Conservation (phyloP, 2,113 vertebrate species). For the Arvicanthis niloticus region DNA sequence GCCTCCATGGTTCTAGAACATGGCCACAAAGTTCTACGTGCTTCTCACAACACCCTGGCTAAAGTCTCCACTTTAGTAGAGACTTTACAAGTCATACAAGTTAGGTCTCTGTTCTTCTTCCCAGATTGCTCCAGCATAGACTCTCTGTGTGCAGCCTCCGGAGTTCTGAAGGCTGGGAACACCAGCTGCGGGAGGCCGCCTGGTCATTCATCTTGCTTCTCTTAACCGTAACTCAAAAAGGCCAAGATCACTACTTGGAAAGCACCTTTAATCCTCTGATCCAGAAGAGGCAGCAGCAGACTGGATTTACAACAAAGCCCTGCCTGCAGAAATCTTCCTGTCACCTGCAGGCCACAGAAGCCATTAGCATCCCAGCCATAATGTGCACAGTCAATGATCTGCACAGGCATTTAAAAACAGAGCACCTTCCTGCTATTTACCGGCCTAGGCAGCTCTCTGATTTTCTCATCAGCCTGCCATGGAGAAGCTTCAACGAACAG, state of each 20-base stretch:
- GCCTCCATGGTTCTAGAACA: background rate
- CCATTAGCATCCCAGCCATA: conserved; percentile 48
- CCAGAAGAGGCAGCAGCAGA: conserved; percentile 52
- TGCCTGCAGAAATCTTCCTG: conserved; percentile 82
- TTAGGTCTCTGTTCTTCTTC: background rate
- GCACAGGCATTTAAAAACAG: conserved; percentile 59
- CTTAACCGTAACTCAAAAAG: conserved; percentile 76
- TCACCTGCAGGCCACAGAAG: conserved; percentile 74
- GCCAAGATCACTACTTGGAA: conserved; percentile 65
- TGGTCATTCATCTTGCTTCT: conserved; percentile 75
- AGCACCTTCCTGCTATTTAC: conserved; percentile 69
- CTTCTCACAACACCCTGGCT: background rate
- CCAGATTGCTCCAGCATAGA: background rate
- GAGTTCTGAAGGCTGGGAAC: conserved; percentile 23
- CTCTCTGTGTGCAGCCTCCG: conserved; percentile 43
- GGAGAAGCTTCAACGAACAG: conserved; percentile 50
- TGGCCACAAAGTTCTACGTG: background rate
- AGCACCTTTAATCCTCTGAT: conserved; percentile 73
- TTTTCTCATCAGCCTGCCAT: conserved; percentile 59
- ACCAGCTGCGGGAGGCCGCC: conserved; percentile 72
- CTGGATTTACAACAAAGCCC: conserved; percentile 81
- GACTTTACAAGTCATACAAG: background rate
- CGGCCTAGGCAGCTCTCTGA: conserved; percentile 64
- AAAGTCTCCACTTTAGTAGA: background rate
- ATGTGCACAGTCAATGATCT: background rate